Base-by-base conservation (phyloP, 2,797 vertebrate species). In the Microctenopoma stevenorrisi region DNA sequence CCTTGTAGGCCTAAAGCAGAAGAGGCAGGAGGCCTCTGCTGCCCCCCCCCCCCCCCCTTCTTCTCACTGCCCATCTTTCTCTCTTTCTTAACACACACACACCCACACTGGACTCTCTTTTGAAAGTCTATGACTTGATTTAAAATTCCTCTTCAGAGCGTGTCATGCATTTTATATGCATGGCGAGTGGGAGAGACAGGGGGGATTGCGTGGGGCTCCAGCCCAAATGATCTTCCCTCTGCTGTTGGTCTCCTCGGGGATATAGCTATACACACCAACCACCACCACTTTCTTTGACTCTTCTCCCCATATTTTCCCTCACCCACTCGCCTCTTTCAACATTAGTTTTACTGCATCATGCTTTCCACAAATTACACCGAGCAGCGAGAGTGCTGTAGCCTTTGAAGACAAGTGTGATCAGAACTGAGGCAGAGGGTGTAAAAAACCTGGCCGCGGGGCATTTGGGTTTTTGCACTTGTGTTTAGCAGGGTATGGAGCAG, bases 161-260 rank as follows among this genome's bases (percentile, higher is more conserved):
- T 91, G 87, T 92, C 89, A 87, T 91, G 90, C 89, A 91, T 94
- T 93, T 92, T 92, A 92, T 91, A 93, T 93, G 91, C 89, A 92
- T 88, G 85, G 84, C 25, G 84, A 88, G 81, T 57, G 66, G 62
- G 72, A 68, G 81, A 81, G 82, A 65, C 77, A 55, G 72, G 59
- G 55, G 79, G 82, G 71, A 76, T 70, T 58, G 84, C 57, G 14
- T 60, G 82, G 78, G 60, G 81, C 76, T 86, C 60, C 56, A 79
- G 77, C 79, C 87, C 87, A 91, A 90, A 92, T 90, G 86, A 93
- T 91, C 89, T 88, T 88, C 83, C 72, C 83, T 78, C 54, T 33
- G 67, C 84, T 68, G 69, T 82, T 57, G 57, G 64, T 75, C 60
- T 91, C 90, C 91, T 89, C 69, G 1, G 87, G 87, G 88, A 91